These are phyloP conservation scores for Zaprionus lineosus DNA, from an alignment of 2,888 invertebrate genomes.

Conservation along the genomic window DNA sequence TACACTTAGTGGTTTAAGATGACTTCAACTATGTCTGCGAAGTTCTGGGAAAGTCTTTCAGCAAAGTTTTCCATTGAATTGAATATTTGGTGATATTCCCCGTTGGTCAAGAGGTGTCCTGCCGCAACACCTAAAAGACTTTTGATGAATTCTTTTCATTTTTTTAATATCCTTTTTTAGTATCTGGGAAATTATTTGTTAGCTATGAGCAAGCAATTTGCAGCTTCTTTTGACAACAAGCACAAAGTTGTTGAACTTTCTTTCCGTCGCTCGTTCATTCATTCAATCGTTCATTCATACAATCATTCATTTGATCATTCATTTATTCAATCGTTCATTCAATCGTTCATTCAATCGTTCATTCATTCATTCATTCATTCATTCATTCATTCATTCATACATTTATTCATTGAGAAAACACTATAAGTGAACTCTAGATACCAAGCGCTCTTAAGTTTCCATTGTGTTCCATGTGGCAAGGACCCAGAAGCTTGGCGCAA, in stretches of 20 bases:
- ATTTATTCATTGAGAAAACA: no score
- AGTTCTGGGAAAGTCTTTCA: no score
- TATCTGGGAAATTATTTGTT: slow-evolving; percentile 21
- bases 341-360: not conserved
- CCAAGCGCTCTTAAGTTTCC: slow-evolving; percentile 12
- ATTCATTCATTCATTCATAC: slow-evolving; percentile 6
- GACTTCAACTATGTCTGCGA: no score
- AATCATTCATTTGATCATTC: slow-evolving; percentile 5
- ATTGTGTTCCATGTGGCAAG: no score
- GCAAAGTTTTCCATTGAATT: no score
- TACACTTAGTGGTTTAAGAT: not conserved
- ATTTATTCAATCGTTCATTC: slow-evolving; percentile 1
- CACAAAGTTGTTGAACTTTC: slow-evolving; percentile 37
- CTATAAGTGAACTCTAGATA: slow-evolving; percentile 46
- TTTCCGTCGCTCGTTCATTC: slow-evolving; percentile 3
- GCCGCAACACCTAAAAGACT: no score
- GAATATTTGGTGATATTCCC: no score
- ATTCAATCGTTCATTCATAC: slow-evolving; percentile 2
- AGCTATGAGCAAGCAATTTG: slow-evolving; percentile 14
- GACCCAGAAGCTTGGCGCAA: no score
- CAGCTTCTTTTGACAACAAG: slow-evolving; percentile 37
- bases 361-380: slow-evolving; percentile 17
- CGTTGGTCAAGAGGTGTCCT: no score
- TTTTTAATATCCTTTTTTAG: not conserved
- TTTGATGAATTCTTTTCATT: not conserved